Evolutionary conservation across 2,888 invertebrate species (phyloP).

Genomic region (Synanthedon vespiformis): DNA sequence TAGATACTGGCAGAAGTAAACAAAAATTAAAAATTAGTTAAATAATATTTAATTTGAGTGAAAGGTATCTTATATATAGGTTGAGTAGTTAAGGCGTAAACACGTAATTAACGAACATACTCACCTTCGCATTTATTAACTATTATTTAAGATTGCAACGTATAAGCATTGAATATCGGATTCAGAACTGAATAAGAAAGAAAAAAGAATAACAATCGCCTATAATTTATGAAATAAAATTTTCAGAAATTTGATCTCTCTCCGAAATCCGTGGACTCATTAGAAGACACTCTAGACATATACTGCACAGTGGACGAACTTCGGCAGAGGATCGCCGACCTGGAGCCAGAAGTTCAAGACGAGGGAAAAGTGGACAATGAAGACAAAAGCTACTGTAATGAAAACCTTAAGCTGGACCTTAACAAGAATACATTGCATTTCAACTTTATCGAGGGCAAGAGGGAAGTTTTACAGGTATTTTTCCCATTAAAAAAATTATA

Average conservation of each 20-base stretch:
- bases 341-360: slow-evolving; percentile 50
- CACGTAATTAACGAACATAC: too few relatives aligned
- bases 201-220: neutral
- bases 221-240: neutral
- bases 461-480: slow-evolving; percentile 53
- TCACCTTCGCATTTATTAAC: too few relatives aligned
- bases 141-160: too few relatives aligned
- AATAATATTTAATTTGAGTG: too few relatives aligned
- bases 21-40: too few relatives aligned
- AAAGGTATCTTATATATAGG: too few relatives aligned
- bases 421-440: slow-evolving; percentile 58
- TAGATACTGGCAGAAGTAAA: too few relatives aligned
- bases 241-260: slow-evolving; percentile 60
- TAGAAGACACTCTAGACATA: slow-evolving; percentile 72
- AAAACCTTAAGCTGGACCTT: slow-evolving; percentile 39
- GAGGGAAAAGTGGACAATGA: slow-evolving; percentile 27
- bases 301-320: slow-evolving; percentile 78
- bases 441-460: slow-evolving; percentile 62
- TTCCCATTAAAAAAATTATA: too few relatives aligned
- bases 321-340: slow-evolving; percentile 62
- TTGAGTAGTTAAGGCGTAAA: too few relatives aligned
- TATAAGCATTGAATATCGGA: too few relatives aligned
- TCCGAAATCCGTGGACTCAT: slow-evolving; percentile 57
- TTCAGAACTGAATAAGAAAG: neutral
- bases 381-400: slow-evolving; percentile 27